These are phyloP conservation scores for Arctopsyche grandis DNA, from an alignment of 1,140 invertebrate genomes.

Conservation along the genomic window DNA sequence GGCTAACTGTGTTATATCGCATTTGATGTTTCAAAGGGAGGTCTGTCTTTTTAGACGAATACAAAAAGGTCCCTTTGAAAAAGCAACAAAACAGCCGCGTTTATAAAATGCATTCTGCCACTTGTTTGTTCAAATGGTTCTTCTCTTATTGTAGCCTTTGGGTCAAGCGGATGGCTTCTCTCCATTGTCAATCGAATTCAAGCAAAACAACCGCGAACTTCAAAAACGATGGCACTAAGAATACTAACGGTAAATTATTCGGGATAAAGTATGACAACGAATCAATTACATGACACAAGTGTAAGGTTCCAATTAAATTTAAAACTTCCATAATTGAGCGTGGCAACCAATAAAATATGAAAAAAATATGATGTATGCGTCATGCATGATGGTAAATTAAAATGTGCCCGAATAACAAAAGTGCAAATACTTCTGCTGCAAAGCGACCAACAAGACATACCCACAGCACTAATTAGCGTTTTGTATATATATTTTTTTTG, in stretches of 20 bases:
- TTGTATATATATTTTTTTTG: no score
- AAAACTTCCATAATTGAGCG: background rate
- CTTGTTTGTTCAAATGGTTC: slow-evolving; percentile 10
- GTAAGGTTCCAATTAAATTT: background rate
- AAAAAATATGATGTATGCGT: background rate
- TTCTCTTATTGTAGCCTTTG: background rate
- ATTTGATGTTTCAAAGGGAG: slow-evolving; percentile 16
- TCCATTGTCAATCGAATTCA: background rate
- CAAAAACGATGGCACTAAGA: background rate
- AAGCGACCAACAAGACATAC: background rate
- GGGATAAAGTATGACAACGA: no score
- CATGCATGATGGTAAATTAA: background rate
- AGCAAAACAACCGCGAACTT: background rate
- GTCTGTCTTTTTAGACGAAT: background rate
- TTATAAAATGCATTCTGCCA: slow-evolving; percentile 1
- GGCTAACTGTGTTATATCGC: slow-evolving; percentile 16
- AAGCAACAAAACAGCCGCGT: background rate
- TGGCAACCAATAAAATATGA: background rate
- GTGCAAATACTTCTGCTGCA: background rate
- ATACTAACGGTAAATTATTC: no score
- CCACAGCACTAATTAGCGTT: background rate
- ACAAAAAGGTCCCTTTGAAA: slow-evolving; percentile 9
- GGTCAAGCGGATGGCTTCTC: background rate
- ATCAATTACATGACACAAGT: no score
- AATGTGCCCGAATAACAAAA: slow-evolving; percentile 10